phyloP scores from a whole-genome alignment of 1,140 invertebrate genomes.

The Hycleus phaleratus region DNA sequence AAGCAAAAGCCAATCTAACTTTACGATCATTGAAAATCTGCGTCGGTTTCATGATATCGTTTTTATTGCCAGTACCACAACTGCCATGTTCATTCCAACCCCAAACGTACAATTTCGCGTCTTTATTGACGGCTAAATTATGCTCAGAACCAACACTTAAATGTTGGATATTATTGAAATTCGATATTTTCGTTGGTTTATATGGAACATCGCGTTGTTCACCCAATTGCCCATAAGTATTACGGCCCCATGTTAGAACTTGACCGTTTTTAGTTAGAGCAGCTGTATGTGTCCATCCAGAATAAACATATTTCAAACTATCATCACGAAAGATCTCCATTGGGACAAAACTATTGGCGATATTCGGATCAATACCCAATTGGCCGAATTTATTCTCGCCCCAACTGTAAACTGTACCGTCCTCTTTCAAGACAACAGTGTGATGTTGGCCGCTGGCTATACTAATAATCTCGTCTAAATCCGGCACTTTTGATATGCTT shows the following conservation, averaged over 20 bases:
- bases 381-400: constrained; percentile 72
- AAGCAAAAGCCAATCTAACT: constrained; percentile 42
- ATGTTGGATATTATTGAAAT: constrained; percentile 43
- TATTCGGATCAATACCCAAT: constrained; percentile 47
- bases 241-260: constrained; percentile 68
- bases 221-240: constrained; percentile 70
- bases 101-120: constrained; percentile 64
- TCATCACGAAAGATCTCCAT: constrained; percentile 41
- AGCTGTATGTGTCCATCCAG: constrained; percentile 69
- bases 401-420: constrained; percentile 55
- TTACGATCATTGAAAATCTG: constrained; percentile 37
- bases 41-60: constrained; percentile 47
- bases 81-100: constrained; percentile 90
- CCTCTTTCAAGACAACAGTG: constrained; percentile 52
- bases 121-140: constrained; percentile 53
- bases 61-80: constrained; percentile 62
- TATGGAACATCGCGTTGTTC: constrained; percentile 23
- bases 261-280: constrained; percentile 50
- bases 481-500: constrained; percentile 47
- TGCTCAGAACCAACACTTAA: constrained; percentile 72
- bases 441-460: constrained; percentile 67
- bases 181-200: constrained; percentile 36
- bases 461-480: constrained; percentile 45
- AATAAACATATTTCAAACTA: constrained; percentile 44
- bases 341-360: constrained; percentile 46